Evolutionary conservation across 64 coral and sea anemone species (phyloP).

Genomic region (Montipora efflorescens): DNA sequence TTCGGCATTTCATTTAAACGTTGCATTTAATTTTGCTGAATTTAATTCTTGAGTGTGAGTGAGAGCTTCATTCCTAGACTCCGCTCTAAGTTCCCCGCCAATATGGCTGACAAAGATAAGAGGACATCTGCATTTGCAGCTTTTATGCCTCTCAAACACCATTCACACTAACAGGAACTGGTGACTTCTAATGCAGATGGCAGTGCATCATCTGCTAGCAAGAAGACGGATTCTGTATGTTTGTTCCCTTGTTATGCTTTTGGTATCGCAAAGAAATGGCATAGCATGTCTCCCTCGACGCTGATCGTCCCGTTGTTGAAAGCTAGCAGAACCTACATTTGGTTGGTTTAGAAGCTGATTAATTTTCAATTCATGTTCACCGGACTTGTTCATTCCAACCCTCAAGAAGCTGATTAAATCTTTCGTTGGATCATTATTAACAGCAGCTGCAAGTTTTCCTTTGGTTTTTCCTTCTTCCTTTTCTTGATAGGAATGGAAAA

Average conservation of each 20-base stretch:
- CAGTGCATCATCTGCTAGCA: neutral
- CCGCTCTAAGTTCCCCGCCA: no score
- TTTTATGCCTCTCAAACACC: no score
- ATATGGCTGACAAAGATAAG: no score
- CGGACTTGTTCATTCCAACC: neutral
- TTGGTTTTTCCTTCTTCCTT: neutral
- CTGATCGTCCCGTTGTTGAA: neutral
- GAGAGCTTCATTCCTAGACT: no score
- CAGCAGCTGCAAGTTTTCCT: conserved; percentile 3
- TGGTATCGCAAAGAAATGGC: neutral
- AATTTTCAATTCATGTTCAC: conserved; percentile 21
- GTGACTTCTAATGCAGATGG: no score
- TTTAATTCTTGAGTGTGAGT: no score
- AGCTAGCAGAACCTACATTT: conserved; percentile 17
- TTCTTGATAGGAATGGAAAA: conserved; percentile 16
- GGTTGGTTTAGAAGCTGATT: conserved; percentile 18
- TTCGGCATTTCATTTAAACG: no score
- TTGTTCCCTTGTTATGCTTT: conserved; percentile 18
- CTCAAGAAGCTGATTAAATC: neutral
- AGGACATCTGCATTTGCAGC: no score
- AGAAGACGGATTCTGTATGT: neutral
- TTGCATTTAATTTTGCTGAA: no score
- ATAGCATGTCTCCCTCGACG: neutral
- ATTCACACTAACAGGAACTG: no score
- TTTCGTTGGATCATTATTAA: neutral